Base-by-base conservation (phyloP, 2,113 vertebrate species). In the Probosciger aterrimus region DNA sequence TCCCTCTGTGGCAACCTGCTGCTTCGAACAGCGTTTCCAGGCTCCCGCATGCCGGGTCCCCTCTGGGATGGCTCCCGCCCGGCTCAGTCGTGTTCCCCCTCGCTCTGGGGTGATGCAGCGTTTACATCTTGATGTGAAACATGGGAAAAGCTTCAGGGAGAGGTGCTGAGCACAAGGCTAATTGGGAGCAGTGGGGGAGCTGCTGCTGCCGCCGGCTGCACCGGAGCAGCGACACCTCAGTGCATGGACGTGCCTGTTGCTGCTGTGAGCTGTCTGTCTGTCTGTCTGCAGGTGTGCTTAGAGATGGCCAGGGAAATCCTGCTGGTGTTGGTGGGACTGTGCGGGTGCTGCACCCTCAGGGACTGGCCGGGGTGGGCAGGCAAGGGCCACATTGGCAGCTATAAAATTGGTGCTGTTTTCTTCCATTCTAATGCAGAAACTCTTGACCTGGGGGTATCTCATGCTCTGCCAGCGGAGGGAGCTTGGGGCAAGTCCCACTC, bases 131-230 rank as follows among this genome's bases (percentile, higher is more conserved):
- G 31, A 17, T 75, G 43, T 50, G 75, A 71, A 78, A 64, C 0
- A 5, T 23, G n/a, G 52, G 30, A 35, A 50, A 37, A 57, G 3
- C 59, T 50, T 33, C 49, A 70, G 75, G 17, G 82, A 33, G 1
- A 0, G 47, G 5, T 2, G 3, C 1, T 11, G 76, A 44, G 77
- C 50, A 39, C 27, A 24, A 70, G 76, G 44, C 71, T 73, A 50
- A 64, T 16, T 35, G 30, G 0, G 12, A 82, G 71, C 64, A 31
- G 3, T 0, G 0, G 35, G 24, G 70, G 49, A 39, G 70, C 37
- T 14, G 75, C 37, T 14, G 75, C 35, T 35, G 68, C 28, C 0
- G 0, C 1, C 3, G 35, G 37, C 39, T 18, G 63, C 2, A 4
- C 0, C 6, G 49, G 16, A 20, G 82, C 25, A n/a, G 43, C 1